A percentile compares a stretch with the other conserved stretches of the same genome.
phyloP scores from a whole-genome alignment of 2,888 invertebrate species.

The Watsonalla cultraria region DNA sequence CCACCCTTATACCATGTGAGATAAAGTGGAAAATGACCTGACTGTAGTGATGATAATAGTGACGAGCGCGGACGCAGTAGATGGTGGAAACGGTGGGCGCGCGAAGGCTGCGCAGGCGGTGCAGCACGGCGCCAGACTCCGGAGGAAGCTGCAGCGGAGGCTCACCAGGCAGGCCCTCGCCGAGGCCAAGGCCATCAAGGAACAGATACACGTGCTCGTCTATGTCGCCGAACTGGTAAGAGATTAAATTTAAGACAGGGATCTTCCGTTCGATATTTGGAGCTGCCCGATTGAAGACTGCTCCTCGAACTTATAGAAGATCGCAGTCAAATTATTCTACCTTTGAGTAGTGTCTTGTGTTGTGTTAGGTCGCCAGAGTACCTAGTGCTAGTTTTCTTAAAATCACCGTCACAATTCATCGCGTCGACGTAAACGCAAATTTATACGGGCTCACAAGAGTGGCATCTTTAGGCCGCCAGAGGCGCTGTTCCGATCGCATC shows the following conservation, averaged over 20 bases:
- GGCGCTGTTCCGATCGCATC: too few relatives aligned
- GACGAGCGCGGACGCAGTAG: constrained; percentile 51
- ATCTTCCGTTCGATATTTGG: too few relatives aligned
- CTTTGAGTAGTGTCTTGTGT: constrained; percentile 3
- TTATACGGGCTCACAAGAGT: too few relatives aligned
- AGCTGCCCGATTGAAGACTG: too few relatives aligned
- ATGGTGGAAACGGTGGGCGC: constrained; percentile 43
- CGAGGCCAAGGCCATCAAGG: constrained; percentile 88
- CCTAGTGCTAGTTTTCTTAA: too few relatives aligned
- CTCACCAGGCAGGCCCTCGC: constrained; percentile 87
- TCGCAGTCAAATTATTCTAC: too few relatives aligned
- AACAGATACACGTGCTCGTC: constrained; percentile 87
- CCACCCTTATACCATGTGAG: background rate
- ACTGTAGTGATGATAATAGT: constrained; percentile 68
- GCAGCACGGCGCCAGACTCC: constrained; percentile 87
- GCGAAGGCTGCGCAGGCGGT: constrained; percentile 86
- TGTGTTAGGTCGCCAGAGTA: too few relatives aligned
- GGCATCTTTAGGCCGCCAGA: too few relatives aligned
- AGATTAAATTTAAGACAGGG: too few relatives aligned
- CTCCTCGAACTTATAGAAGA: too few relatives aligned
- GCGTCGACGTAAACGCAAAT: too few relatives aligned
- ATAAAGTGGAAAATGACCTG: constrained; percentile 14
- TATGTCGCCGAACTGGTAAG: constrained; percentile 89
- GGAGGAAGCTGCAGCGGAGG: constrained; percentile 86
- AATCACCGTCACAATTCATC: too few relatives aligned